phyloP scores from a whole-genome alignment of 2,888 invertebrate species.

The Conops quadrifasciatus region DNA sequence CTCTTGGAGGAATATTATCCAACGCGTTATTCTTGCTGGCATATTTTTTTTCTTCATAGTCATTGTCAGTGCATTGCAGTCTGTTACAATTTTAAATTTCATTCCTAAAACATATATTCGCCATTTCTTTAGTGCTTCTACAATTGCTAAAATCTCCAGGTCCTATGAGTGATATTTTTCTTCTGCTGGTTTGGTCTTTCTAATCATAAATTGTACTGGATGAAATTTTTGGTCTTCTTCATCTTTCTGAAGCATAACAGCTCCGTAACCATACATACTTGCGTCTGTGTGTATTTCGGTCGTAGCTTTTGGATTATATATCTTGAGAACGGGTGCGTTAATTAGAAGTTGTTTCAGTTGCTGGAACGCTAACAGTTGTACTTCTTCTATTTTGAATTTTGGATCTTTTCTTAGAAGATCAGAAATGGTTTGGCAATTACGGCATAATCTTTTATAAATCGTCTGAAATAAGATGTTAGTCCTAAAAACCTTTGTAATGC shows the following conservation, averaged over 20 bases:
- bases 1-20: constrained; percentile 41
- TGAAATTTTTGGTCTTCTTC: constrained; percentile 43
- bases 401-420: constrained; percentile 42
- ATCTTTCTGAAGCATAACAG: constrained; percentile 45
- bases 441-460: constrained; percentile 41
- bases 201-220: constrained; percentile 47
- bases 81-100: constrained; percentile 37
- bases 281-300: constrained; percentile 27
- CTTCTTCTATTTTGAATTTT: constrained; percentile 43
- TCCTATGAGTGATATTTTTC: constrained; percentile 48
- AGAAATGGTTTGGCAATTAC: constrained; percentile 47
- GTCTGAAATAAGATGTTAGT: constrained; percentile 40
- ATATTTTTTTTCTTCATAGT: neutral
- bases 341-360: constrained; percentile 19
- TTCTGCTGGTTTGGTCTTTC: constrained; percentile 44
- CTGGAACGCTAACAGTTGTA: constrained; percentile 35
- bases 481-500: constrained; percentile 40
- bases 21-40: constrained; percentile 35
- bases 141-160: constrained; percentile 46
- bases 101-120: constrained; percentile 35
- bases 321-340: constrained; percentile 25
- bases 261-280: constrained; percentile 39
- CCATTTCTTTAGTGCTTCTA: constrained; percentile 46
- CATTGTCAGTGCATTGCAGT: constrained; percentile 29
- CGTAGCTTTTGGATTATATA: constrained; percentile 11